Evolutionary conservation across 2,888 invertebrate genomes (phyloP).

Genomic region (Diachrysia chrysitis): DNA sequence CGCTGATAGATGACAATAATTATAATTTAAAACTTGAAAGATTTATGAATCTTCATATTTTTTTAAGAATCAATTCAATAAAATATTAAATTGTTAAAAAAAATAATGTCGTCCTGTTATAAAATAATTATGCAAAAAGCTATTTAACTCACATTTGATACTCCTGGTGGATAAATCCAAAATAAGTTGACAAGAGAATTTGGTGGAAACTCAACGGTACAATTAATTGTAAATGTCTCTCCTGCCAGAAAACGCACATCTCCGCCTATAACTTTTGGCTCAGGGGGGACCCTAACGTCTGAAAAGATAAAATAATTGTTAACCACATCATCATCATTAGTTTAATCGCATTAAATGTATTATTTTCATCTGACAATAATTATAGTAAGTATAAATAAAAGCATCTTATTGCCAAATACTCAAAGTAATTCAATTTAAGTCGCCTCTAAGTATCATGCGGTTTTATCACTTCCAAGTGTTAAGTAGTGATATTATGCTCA

Average conservation of each 20-base stretch:
- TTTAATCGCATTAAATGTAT: background rate
- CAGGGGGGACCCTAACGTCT: conserved; percentile 62
- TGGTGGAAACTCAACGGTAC: conserved; percentile 69
- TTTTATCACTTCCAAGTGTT: background rate
- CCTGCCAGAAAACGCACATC: conserved; percentile 68
- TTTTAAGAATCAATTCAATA: too few species aligned
- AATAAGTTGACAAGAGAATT: conserved; percentile 67
- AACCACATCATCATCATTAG: background rate
- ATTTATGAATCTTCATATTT: too few species aligned
- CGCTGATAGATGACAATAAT: too few species aligned
- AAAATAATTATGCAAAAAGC: background rate
- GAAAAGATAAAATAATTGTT: conserved; percentile 40
- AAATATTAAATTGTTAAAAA: too few species aligned
- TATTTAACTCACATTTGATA: conserved; percentile 60
- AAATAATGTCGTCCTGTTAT: too few species aligned
- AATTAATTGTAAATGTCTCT: conserved; percentile 78
- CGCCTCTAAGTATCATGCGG: background rate
- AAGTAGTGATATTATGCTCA: background rate
- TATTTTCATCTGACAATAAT: background rate
- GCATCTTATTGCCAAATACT: background rate
- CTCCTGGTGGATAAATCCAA: conserved; percentile 68
- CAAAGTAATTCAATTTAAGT: background rate
- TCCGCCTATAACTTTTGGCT: conserved; percentile 61
- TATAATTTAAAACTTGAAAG: too few species aligned
- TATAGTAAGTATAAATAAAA: background rate